These are phyloP conservation scores for Motacilla tschutschensis DNA, from an alignment of 2,113 vertebrate genomes.

Conservation along the genomic window DNA sequence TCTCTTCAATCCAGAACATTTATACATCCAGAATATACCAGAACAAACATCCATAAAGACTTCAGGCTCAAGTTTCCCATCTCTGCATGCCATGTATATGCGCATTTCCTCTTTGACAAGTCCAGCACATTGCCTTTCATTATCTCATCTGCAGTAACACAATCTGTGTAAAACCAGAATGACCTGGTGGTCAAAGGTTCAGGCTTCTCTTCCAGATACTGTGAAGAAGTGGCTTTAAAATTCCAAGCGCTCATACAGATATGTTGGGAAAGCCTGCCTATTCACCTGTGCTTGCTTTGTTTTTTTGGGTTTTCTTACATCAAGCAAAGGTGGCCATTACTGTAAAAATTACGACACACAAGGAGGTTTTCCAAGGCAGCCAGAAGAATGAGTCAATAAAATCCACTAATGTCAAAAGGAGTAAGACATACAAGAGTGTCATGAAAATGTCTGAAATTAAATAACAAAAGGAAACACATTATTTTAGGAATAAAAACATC, in stretches of 20 bases:
- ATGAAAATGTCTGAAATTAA: neutral
- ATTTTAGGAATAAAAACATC: neutral
- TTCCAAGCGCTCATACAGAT: neutral
- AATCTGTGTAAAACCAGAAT: neutral
- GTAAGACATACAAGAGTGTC: neutral
- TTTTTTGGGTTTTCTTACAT: neutral
- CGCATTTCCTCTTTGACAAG: neutral
- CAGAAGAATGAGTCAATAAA: neutral
- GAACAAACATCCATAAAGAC: neutral
- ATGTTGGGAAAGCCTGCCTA: neutral
- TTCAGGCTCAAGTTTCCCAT: neutral
- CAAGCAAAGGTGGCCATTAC: neutral
- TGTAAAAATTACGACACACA: neutral
- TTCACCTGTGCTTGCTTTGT: neutral
- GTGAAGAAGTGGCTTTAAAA: neutral
- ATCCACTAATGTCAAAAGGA: neutral
- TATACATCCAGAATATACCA: neutral
- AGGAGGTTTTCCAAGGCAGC: neutral
- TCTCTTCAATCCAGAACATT: neutral
- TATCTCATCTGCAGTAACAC: neutral
- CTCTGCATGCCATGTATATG: accelerated
- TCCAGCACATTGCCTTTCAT: neutral
- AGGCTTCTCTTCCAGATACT: neutral
- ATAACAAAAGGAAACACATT: neutral
- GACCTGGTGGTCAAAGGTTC: neutral